Evolutionary conservation across 2,797 vertebrate species (phyloP).

Genomic region (Chiloscyllium punctatum): DNA sequence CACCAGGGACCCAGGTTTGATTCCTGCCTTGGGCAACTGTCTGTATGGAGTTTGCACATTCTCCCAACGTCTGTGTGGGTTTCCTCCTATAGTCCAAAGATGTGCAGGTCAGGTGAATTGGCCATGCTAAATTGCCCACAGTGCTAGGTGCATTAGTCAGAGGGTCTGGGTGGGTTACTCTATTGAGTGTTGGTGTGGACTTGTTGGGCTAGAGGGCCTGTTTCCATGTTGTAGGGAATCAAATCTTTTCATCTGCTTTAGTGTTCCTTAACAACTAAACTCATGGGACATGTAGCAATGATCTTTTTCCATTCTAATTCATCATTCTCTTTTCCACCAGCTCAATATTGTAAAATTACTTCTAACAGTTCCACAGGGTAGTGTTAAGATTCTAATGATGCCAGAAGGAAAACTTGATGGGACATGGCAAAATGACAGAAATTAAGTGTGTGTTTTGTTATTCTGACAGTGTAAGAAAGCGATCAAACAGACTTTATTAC

Average conservation of each 20-base stretch:
- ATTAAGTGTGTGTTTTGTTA: neutral
- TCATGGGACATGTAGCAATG: neutral
- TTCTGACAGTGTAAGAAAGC: neutral
- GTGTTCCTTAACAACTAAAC: neutral
- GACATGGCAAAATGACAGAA: conserved; percentile 5
- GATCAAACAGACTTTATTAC: neutral
- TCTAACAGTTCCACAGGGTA: neutral
- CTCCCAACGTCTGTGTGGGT: no score
- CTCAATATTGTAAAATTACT: neutral
- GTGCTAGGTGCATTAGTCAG: no score
- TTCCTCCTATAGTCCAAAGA: no score
- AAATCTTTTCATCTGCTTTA: neutral
- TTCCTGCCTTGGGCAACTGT: no score
- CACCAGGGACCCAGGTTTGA: no score
- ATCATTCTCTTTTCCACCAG: neutral
- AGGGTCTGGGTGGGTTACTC: no score
- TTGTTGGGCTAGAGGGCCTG: no score
- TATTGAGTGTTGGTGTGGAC: no score
- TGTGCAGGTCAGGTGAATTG: no score
- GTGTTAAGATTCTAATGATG: neutral
- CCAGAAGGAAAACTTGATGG: neutral
- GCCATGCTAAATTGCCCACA: no score
- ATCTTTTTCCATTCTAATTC: neutral
- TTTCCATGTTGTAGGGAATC: no score
- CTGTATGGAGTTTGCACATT: no score